Conservation (phyloP, 2,113 vertebrate genomes). For the Alces alces region DNA sequence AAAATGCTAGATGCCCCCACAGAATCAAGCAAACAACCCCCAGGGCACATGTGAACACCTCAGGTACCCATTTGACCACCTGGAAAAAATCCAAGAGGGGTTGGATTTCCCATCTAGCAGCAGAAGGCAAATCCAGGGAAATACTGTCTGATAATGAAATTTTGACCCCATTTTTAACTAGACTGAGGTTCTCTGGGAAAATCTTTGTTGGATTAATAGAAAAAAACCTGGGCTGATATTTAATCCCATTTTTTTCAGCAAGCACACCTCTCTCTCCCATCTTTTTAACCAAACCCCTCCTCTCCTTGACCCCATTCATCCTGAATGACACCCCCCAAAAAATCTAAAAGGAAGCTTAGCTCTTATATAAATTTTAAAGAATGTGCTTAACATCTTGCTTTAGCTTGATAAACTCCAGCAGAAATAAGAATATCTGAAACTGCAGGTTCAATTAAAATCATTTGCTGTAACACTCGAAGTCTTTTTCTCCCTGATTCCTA, state of each 20-base stretch:
- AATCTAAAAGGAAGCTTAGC: not conserved
- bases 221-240: not conserved
- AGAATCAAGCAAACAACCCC: not conserved
- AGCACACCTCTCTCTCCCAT: not conserved
- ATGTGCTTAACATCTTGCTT: not conserved
- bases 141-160: not conserved
- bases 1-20: too few relatives aligned
- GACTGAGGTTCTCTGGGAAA: not conserved
- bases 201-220: not conserved
- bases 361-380: conserved; percentile 20
- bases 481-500: not conserved
- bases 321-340: not conserved
- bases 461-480: not conserved
- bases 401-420: not conserved
- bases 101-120: not conserved
- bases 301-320: not conserved
- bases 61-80: not conserved
- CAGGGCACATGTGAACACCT: not conserved
- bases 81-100: not conserved
- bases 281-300: not conserved
- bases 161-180: not conserved
- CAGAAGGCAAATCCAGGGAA: not conserved
- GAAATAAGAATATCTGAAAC: conserved; percentile 8
- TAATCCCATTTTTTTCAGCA: not conserved
- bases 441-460: conserved; percentile 10